A percentile compares a stretch with the other conserved stretches of the same genome.
Evolutionary conservation across 2,797 vertebrate genomes (phyloP).

Genomic region (Phrynocephalus forsythii): DNA sequence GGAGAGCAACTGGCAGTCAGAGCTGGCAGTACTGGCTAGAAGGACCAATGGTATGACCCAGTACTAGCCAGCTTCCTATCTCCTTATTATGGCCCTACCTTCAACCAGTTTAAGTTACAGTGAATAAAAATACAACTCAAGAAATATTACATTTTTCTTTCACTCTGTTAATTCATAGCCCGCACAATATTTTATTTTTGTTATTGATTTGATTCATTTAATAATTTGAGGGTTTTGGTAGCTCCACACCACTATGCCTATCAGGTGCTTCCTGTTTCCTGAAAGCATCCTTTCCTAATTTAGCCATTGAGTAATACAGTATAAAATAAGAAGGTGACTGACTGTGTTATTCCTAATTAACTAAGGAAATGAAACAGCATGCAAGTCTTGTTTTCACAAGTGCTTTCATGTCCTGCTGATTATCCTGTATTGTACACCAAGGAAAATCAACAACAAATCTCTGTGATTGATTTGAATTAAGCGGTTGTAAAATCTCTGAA

Average conservation of each 20-base stretch:
- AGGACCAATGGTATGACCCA: too few species aligned
- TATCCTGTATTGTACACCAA: constrained; percentile 39
- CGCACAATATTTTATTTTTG: constrained; percentile 16
- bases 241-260: too few species aligned
- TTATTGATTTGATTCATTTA: constrained; percentile 15
- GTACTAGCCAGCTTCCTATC: too few species aligned
- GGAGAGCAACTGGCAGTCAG: too few species aligned
- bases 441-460: constrained; percentile 40
- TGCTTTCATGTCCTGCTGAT: background rate
- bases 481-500: constrained; percentile 10
- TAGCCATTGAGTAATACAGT: constrained; percentile 25
- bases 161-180: background rate
- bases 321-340: background rate
- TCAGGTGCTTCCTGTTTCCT: background rate
- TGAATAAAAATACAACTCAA: background rate
- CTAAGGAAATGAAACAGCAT: constrained; percentile 4
- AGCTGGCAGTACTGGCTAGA: too few species aligned
- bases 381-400: background rate
- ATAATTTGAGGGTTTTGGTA: constrained; percentile 26
- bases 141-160: background rate
- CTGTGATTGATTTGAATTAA: constrained; percentile 21
- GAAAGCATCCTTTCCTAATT: constrained; percentile 23
- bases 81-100: too few species aligned
- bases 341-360: background rate
- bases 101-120: background rate